Conservation (phyloP, 2,113 vertebrate genomes). For the Lophura nycthemera region DNA sequence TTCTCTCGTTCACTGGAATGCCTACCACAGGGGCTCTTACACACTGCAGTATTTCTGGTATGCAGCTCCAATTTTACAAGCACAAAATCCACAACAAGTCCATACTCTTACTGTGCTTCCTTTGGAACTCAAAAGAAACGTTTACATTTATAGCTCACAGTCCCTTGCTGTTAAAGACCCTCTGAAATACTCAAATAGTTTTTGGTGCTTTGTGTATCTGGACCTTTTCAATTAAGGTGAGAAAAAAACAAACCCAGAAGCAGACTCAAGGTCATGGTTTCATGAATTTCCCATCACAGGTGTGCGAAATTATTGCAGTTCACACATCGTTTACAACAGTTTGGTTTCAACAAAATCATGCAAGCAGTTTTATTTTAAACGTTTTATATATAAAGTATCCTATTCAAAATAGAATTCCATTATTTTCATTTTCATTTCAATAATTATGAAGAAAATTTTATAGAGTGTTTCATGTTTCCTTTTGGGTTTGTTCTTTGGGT, state of each 20-base stretch:
- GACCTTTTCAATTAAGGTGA: not conserved
- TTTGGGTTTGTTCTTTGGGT: not conserved
- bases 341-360: not conserved
- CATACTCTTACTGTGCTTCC: not conserved
- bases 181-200: not conserved
- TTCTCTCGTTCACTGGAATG: not conserved
- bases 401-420: not conserved
- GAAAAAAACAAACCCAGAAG: not conserved
- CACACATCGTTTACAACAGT: not conserved
- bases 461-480: not conserved
- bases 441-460: not conserved
- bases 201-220: not conserved
- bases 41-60: not conserved
- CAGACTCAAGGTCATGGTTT: not conserved
- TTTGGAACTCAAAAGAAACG: not conserved
- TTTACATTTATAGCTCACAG: not conserved
- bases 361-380: not conserved
- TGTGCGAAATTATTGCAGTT: not conserved
- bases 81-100: not conserved
- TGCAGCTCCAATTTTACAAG: not conserved
- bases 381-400: not conserved
- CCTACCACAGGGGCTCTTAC: not conserved
- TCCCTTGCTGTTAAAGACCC: slow-evolving; percentile 3
- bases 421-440: not conserved
- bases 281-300: not conserved